Base-by-base conservation (phyloP, 2,888 invertebrate species). In the Eretmocerus hayati region DNA sequence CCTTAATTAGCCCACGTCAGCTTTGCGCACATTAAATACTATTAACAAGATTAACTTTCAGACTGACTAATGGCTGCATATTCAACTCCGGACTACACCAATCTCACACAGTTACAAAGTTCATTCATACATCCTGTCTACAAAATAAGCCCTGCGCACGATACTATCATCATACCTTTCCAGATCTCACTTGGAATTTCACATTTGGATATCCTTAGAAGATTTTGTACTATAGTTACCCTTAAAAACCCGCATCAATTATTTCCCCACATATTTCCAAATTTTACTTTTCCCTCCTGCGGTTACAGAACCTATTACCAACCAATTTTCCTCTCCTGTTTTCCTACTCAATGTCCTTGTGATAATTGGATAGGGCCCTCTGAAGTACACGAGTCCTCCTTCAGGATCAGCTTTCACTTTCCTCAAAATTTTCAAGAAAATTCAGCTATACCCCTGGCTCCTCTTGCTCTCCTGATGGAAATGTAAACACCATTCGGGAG, bases 271-370 rank as follows among this genome's bases (percentile, higher is more conserved):
- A 18, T n/a, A 33, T 36, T 46, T 21, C 20, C 30, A 26, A n/a
- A n/a, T 26, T 47, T 21, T 38, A 5, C 8, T 26, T 32, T 41
- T 41, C 21, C 36, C 26, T 35, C 37, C 42, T 42, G 19, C 35
- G 39, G 16, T n/a, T 26, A n/a, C n/a, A n/a, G n/a, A n/a, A n/a
- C n/a, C n/a, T n/a, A n/a, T n/a, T n/a, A n/a, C n/a, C n/a, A 15
- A 39, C 45, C 47, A 3, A 39, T 32, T 42, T 39, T 18, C 19
- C 3, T 20, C 32, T 56, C 49, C 56, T 58, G 37, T 22, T 47
- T 19, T 35, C 58, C 57, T 54, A 50, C 8, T 42, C n/a, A 20
- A 2, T 40, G 55, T 52, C 49, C 56, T 56, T 54, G 47, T 21
- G 5, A 32, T 52, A 53, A 56, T 51, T 51, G 53, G 42, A 45